Evolutionary conservation across 92 coral and sea anemone species (phyloP).

Genomic region (Chrysogorgia sp.): DNA sequence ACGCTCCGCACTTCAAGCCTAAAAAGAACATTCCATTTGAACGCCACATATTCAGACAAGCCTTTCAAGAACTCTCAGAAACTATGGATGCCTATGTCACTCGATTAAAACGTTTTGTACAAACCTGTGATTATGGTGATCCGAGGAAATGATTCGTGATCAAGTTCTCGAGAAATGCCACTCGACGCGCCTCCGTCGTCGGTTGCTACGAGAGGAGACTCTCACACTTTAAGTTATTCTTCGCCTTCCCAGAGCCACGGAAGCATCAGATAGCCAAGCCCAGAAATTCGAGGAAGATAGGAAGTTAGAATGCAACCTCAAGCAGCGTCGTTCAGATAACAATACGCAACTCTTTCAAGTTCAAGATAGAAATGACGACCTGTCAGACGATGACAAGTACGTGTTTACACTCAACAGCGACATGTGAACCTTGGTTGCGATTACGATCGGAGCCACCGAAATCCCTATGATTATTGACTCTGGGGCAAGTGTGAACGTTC

Average conservation of each 20-base stretch:
- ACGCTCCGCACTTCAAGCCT: background rate
- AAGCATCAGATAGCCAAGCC: constrained; percentile 23
- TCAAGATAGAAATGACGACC: too few species aligned
- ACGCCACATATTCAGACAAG: constrained; percentile 9
- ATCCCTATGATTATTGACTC: constrained; percentile 53
- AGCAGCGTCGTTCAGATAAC: too few species aligned
- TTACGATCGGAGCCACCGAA: constrained; percentile 30
- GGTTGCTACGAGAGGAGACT: constrained; percentile 45
- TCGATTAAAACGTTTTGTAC: background rate
- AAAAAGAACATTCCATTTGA: constrained; percentile 2
- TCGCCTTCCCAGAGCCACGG: constrained; percentile 1
- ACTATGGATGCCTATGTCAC: constrained; percentile 4
- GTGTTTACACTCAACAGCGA: constrained; percentile 22
- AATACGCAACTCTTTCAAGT: too few species aligned
- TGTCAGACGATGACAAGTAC: constrained; percentile 21
- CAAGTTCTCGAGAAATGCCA: constrained; percentile 56
- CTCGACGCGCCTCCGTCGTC: constrained; percentile 46
- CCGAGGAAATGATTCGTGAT: constrained; percentile 58
- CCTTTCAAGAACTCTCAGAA: background rate
- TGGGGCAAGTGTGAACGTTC: constrained; percentile 45
- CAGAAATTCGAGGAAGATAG: background rate
- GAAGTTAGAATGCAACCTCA: background rate
- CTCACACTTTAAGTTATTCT: constrained; percentile 34
- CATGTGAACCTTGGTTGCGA: background rate
- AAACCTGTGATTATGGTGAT: constrained; percentile 1